A percentile compares a stretch with the other conserved stretches of the same genome.
Conservation (phyloP, 2,888 invertebrate genomes). For the Auanema freiburgensis region DNA sequence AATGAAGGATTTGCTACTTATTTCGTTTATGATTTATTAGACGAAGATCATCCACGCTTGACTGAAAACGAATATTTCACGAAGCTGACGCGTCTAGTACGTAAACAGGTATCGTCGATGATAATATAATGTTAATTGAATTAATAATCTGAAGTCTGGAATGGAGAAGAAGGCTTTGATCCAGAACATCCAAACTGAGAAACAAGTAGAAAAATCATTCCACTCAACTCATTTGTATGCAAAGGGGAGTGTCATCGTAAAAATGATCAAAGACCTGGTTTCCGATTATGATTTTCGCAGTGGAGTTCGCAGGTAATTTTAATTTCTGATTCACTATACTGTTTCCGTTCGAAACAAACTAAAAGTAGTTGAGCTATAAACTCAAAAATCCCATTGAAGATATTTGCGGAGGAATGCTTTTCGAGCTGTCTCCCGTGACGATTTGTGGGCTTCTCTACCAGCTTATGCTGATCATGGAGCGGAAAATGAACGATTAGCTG, state of each 20-base stretch:
- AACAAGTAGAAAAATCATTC: conserved; percentile 83
- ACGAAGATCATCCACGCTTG: conserved; percentile 47
- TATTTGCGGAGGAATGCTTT: conserved; percentile 51
- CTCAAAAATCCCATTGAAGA: conserved; percentile 17
- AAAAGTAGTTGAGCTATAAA: too few species aligned
- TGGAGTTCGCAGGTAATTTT: conserved; percentile 43
- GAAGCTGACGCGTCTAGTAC: conserved; percentile 11
- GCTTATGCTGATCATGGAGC: conserved; percentile 59
- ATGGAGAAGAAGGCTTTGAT: conserved; percentile 42
- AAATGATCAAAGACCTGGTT: conserved; percentile 58
- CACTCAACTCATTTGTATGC: conserved; percentile 65
- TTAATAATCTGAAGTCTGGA: conserved; percentile 21
- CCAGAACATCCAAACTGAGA: conserved; percentile 79
- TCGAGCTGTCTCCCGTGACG: conserved; percentile 50
- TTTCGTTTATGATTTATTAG: conserved; percentile 59
- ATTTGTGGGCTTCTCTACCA: conserved; percentile 54
- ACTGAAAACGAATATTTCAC: conserved; percentile 54
- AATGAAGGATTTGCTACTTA: conserved; percentile 65
- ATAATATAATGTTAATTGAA: not conserved
- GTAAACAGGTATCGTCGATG: conserved; percentile 12
- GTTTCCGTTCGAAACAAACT: not conserved
- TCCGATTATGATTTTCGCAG: conserved; percentile 52
- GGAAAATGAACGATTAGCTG: conserved; percentile 44
- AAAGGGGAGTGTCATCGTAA: conserved; percentile 59
- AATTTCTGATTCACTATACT: not conserved